A percentile compares a stretch with the other conserved stretches of the same genome.
Conservation (phyloP, 2,888 invertebrate species). For the Volucella inanis region DNA sequence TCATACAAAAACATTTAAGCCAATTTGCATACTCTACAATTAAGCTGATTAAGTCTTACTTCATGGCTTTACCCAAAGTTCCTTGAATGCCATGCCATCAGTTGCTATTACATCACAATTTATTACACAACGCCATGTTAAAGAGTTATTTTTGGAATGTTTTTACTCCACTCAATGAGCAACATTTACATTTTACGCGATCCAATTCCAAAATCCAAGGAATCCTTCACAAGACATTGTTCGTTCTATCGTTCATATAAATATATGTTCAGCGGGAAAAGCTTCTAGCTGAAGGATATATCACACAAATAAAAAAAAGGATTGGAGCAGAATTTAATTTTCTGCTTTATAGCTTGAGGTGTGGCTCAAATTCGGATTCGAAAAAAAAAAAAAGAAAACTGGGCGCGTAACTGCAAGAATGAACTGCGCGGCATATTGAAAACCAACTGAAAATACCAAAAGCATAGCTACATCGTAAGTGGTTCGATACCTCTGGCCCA, state of each 20-base stretch:
- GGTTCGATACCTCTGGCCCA: constrained; percentile 40
- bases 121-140: constrained; percentile 53
- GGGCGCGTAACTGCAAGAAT: constrained; percentile 65
- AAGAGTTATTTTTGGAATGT: constrained; percentile 71
- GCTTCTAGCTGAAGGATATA: constrained; percentile 17
- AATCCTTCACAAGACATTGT: not conserved
- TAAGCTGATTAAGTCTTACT: no score
- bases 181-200: constrained; percentile 73
- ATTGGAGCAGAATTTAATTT: constrained; percentile 65
- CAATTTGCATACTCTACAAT: no score
- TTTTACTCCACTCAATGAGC: constrained; percentile 73
- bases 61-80: no score
- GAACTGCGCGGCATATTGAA: constrained; percentile 34
- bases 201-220: constrained; percentile 52
- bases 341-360: constrained; percentile 65
- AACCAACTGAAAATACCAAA: constrained; percentile 25
- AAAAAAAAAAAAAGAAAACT: constrained; percentile 47
- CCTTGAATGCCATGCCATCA: no score
- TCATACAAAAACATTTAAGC: no score
- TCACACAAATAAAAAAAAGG: constrained; percentile 40
- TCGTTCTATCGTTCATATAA: not conserved
- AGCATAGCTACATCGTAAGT: constrained; percentile 13
- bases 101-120: constrained; percentile 56
- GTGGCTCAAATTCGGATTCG: constrained; percentile 52
- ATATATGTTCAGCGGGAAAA: constrained; percentile 5